Conservation (phyloP, 2,113 vertebrate genomes). For the Pelmatolapia mariae region DNA sequence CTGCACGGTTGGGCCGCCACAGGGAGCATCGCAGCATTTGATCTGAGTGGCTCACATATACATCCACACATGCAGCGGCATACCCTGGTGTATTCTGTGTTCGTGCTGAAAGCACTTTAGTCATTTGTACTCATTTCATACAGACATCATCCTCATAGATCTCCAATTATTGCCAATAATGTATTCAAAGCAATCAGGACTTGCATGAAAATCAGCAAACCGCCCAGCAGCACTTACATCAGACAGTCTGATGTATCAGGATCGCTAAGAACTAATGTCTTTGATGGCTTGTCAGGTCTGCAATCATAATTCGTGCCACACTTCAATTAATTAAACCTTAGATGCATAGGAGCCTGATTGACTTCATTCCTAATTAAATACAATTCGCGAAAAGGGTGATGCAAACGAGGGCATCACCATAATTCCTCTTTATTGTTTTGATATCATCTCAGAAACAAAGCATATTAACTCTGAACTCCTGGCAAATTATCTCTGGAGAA, state of each 20-base stretch:
- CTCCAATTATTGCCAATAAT: not conserved
- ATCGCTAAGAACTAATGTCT: not conserved
- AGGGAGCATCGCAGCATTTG: not conserved
- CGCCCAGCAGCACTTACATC: not conserved
- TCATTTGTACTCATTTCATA: not conserved
- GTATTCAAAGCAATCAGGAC: not conserved
- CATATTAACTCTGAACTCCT: conserved; percentile 2
- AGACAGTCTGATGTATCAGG: not conserved
- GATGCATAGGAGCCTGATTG: conserved; percentile 12
- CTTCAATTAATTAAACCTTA: conserved; percentile 35
- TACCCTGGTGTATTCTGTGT: not conserved
- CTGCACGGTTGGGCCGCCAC: not conserved
- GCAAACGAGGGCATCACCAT: not conserved
- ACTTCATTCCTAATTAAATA: conserved; percentile 36
- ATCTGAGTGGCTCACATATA: not conserved
- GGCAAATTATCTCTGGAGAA: not conserved
- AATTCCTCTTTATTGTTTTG: conserved; percentile 17
- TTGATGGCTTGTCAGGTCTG: conserved; percentile 22
- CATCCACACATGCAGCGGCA: not conserved
- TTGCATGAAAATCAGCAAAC: not conserved
- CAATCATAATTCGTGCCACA: conserved; percentile 18
- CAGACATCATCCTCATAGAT: not conserved
- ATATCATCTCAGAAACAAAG: conserved; percentile 14
- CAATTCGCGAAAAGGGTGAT: not conserved
- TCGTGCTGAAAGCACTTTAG: not conserved